Evolutionary conservation across 1,140 invertebrate species (phyloP).

Genomic region (Achatina immaculata): DNA sequence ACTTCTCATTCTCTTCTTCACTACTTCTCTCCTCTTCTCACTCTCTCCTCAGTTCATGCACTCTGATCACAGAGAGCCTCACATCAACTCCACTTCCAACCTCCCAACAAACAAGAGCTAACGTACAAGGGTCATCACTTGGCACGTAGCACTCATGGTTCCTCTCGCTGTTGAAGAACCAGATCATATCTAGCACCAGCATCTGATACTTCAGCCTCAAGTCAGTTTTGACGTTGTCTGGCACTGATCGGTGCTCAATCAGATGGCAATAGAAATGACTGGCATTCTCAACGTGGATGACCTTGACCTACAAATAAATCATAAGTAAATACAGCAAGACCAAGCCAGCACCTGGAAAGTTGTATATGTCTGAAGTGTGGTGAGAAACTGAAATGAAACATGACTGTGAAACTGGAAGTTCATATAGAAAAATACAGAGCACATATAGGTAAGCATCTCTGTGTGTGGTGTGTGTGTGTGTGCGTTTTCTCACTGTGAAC

Average conservation of each 20-base stretch:
- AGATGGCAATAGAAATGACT: slow-evolving; percentile 30
- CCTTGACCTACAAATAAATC: slow-evolving; percentile 6
- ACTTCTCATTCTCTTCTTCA: too few species aligned
- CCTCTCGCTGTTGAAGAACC: slow-evolving; percentile 13
- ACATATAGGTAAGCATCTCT: too few species aligned
- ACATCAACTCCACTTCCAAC: too few species aligned
- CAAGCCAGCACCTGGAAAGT: not conserved
- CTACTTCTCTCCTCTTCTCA: too few species aligned
- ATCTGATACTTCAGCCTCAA: slow-evolving; percentile 15
- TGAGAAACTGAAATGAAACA: too few species aligned
- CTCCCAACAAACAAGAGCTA: too few species aligned
- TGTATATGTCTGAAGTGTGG: not conserved
- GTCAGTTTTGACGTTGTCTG: not conserved
- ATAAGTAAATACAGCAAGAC: not conserved
- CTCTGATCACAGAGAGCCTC: too few species aligned
- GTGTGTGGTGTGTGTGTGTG: too few species aligned
- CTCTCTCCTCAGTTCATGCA: too few species aligned
- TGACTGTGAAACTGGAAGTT: too few species aligned
- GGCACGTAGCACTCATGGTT: slow-evolving; percentile 29
- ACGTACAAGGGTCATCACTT: slow-evolving; percentile 14
- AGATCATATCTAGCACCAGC: slow-evolving; percentile 11
- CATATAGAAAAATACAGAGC: not conserved
- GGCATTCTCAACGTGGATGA: slow-evolving; percentile 29
- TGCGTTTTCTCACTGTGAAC: too few species aligned
- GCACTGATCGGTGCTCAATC: slow-evolving; percentile 21